Conservation (phyloP, 1,140 invertebrate species). For the Eriosoma lanigerum region DNA sequence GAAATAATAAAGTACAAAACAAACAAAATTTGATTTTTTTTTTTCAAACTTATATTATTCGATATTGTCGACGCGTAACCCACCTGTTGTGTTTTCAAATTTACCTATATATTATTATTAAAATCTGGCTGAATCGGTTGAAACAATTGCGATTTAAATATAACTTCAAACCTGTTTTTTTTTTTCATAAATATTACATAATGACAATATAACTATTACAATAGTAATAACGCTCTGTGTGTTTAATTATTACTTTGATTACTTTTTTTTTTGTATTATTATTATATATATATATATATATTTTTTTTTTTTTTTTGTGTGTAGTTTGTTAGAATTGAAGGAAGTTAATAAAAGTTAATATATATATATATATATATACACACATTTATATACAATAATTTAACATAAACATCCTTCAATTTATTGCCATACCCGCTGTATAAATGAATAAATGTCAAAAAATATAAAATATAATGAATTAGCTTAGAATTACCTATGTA, state of each 20-base stretch:
- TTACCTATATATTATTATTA: too few relatives aligned
- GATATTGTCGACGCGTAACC: not conserved
- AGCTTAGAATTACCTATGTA: constrained; percentile 51
- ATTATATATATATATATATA: too few relatives aligned
- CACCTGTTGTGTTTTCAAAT: constrained; percentile 17
- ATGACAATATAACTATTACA: constrained; percentile 15
- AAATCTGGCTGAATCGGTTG: constrained; percentile 38
- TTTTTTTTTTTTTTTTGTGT: constrained; percentile 16
- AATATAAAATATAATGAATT: constrained; percentile 8
- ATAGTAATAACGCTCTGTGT: constrained; percentile 14
- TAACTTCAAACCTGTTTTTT: constrained; percentile 9
- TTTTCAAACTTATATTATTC: constrained; percentile 6
- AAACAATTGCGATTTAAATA: constrained; percentile 31
- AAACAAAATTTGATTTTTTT: constrained; percentile 9
- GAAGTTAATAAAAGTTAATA: constrained; percentile 3
- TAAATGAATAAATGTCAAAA: constrained; percentile 36
- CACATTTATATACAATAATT: not conserved
- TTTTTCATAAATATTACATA: constrained; percentile 28
- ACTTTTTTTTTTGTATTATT: constrained; percentile 22
- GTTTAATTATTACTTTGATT: too few relatives aligned
- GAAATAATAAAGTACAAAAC: constrained; percentile 28
- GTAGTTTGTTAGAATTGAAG: constrained; percentile 39
- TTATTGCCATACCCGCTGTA: constrained; percentile 46
- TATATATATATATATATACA: not conserved
- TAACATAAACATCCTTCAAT: constrained; percentile 17